Base-by-base conservation (phyloP, 2,888 invertebrate species). In the Alentia gelatinosa region DNA sequence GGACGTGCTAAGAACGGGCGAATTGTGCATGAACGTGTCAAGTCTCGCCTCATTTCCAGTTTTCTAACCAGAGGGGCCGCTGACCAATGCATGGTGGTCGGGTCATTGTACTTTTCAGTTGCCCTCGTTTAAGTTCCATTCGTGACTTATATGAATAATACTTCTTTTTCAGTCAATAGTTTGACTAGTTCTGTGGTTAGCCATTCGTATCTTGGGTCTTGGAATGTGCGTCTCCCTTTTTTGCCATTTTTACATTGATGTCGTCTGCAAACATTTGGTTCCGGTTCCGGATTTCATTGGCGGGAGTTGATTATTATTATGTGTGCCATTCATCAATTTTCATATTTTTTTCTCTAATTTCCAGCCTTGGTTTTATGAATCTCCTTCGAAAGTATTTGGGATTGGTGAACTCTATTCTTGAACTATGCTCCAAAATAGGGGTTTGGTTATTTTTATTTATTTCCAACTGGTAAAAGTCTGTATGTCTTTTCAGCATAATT, bases 61-160 rank as follows among this genome's bases (percentile, higher is more conserved):
- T 86, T 86, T 50, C 47, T n/a, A 1, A 86, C 86, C 50, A 86
- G 86, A 42, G 86, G 86, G 47, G 33, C 47, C 86, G 47, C 12
- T 42, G 86, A 86, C 86, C 86, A 86, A 86, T 15, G 86, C 86
- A 86, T 86, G 86, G 47, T 86, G 86, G 86, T 86, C 86, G n/a
- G 9, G 35, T 35, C 26, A 37, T 79, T 79, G 79, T 79, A 5
- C 35, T 37, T 79, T 79, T 26, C 5, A 23, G 35, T 79, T 74
- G 15, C 30, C 9, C 79, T 37, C 35, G 35, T 79, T 79, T 79
- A 5, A 37, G 35, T 79, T 37, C 39, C 23, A 37, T n/a, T 26
- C 19, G 1, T 3, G 1, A 79, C 12, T 19, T 39, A 35, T 37
- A 3, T 35, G 35, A 79, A 79, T 79, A 37, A 35, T 23, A 39